Conservation (phyloP, 2,797 vertebrate species). For the Iguana delicatissima region DNA sequence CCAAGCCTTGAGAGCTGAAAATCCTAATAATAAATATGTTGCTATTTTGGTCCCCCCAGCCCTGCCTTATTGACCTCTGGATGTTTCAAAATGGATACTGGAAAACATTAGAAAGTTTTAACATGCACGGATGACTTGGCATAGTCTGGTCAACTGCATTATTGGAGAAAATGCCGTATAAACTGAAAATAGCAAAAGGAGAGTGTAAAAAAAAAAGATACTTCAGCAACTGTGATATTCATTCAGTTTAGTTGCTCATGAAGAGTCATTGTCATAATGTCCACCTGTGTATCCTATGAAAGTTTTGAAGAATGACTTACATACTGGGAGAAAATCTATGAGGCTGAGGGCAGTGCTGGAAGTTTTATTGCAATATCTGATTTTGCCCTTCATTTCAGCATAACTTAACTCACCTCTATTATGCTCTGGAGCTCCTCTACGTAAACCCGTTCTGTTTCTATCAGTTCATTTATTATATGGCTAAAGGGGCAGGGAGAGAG, state of each 20-base stretch:
- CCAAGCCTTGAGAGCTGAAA: no score
- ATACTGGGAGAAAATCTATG: no score
- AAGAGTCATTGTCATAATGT: neutral
- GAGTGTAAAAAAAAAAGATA: neutral
- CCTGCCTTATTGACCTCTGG: neutral
- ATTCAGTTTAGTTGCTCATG: neutral
- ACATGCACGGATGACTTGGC: neutral
- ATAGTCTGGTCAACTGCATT: neutral
- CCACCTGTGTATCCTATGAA: neutral
- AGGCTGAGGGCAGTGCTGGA: neutral
- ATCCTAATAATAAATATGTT: neutral
- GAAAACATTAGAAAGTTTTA: neutral
- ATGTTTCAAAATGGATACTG: neutral
- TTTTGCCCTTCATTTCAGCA: neutral
- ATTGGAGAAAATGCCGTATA: neutral
- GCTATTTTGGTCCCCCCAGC: neutral
- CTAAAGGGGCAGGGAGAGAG: conserved; percentile 75
- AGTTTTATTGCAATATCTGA: no score
- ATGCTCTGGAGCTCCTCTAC: conserved; percentile 95
- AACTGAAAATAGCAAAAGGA: neutral
- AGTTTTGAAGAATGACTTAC: neutral
- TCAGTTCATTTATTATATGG: conserved; percentile 92
- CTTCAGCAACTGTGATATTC: neutral
- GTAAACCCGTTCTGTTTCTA: conserved; percentile 94
- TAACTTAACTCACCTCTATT: conserved; percentile 87